Conservation (phyloP, 2,113 vertebrate species). For the Xenopus tropicalis region UCB_Xtro_10.0 CM004445.2:113598501-113599000, state of each 20-base stretch:
- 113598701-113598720: slow-evolving; percentile 55
- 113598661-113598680: slow-evolving; percentile 57
- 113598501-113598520: slow-evolving; percentile 62
- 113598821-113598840: neutral
- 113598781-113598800: neutral
- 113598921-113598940: too few species aligned
- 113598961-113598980: too few species aligned
- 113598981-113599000: too few species aligned
- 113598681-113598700: slow-evolving; percentile 54
- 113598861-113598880: too few species aligned
- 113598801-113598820: neutral
- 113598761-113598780: slow-evolving; percentile 5
- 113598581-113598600: slow-evolving; percentile 66
- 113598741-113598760: slow-evolving; percentile 55
- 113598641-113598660: slow-evolving; percentile 64
- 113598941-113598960: too few species aligned
- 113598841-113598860: neutral
- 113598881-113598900: too few species aligned
- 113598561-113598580: slow-evolving; percentile 65
- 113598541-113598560: slow-evolving; percentile 65
- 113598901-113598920: too few species aligned
- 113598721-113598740: slow-evolving; percentile 54
- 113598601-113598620: slow-evolving; percentile 67
- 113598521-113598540: slow-evolving; percentile 61
- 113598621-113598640: slow-evolving; percentile 65